phyloP scores from a whole-genome alignment of 2,888 invertebrate species.

The Auanema freiburgensis region DNA sequence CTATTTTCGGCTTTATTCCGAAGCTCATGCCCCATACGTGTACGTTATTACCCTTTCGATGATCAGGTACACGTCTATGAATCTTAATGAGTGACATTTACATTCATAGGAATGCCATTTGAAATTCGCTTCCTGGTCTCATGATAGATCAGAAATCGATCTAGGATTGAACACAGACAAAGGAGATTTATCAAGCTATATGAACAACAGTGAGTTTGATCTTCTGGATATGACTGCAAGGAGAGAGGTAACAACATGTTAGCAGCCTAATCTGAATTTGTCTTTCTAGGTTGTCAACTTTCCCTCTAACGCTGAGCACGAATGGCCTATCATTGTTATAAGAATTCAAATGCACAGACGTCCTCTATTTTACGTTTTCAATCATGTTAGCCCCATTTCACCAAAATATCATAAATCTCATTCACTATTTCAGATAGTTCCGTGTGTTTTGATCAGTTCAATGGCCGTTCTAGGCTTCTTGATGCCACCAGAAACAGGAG shows the following conservation, averaged over 20 bases:
- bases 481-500: slow-evolving; percentile 70
- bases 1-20: slow-evolving; percentile 70
- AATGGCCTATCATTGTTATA: slow-evolving; percentile 69
- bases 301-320: slow-evolving; percentile 60
- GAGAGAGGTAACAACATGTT: slow-evolving; percentile 48
- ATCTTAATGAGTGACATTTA: not conserved
- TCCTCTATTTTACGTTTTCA: slow-evolving; percentile 70
- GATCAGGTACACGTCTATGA: slow-evolving; percentile 59
- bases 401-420: not conserved
- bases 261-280: not conserved
- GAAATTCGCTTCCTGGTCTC: slow-evolving; percentile 71
- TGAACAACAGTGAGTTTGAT: slow-evolving; percentile 88
- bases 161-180: slow-evolving; percentile 76
- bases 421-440: slow-evolving; percentile 67
- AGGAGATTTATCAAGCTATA: slow-evolving; percentile 84
- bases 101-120: slow-evolving; percentile 67
- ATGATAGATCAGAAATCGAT: slow-evolving; percentile 69
- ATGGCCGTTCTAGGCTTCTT: slow-evolving; percentile 71
- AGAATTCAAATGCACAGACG: slow-evolving; percentile 67
- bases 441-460: slow-evolving; percentile 70
- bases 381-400: slow-evolving; percentile 55
- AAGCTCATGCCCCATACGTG: slow-evolving; percentile 65
- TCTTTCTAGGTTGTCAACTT: slow-evolving; percentile 36
- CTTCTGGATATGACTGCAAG: slow-evolving; percentile 69
- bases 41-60: slow-evolving; percentile 71